phyloP scores from a whole-genome alignment of 2,888 invertebrate genomes.

The Nephrotoma flavescens region DNA sequence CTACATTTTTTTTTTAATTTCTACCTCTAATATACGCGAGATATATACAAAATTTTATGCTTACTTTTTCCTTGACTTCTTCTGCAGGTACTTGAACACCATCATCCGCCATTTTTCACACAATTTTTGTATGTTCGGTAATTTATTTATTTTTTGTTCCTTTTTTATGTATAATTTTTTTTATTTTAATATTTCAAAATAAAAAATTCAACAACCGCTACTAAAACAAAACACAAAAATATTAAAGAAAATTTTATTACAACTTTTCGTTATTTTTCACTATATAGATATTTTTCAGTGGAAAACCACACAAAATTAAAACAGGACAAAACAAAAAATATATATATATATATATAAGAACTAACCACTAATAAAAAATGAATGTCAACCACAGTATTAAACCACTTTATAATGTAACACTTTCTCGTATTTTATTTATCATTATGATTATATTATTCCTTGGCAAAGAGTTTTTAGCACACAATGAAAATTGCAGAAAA shows the following conservation, averaged over 20 bases:
- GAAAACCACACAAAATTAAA: not conserved
- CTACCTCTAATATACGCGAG: not conserved
- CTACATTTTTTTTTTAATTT: not conserved
- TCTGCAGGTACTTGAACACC: not conserved
- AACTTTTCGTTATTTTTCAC: not conserved
- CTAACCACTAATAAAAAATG: not conserved
- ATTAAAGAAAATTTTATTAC: not conserved
- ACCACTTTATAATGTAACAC: slow-evolving; percentile 1
- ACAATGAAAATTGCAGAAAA: not conserved
- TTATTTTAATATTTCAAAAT: not conserved
- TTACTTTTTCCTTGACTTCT: slow-evolving; percentile 1
- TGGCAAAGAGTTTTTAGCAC: not conserved
- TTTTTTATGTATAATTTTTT: not conserved
- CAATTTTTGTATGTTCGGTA: not conserved
- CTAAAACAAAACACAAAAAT: not conserved
- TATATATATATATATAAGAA: not conserved
- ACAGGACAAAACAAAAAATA: not conserved
- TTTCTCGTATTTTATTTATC: not conserved
- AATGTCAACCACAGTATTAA: slow-evolving; percentile 1
- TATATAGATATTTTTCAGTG: not conserved
- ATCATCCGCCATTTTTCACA: not conserved
- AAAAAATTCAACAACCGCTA: not conserved
- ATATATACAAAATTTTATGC: not conserved
- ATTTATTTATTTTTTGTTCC: not conserved
- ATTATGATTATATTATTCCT: not conserved